Evolutionary conservation across 2,113 vertebrate species (phyloP), one percentile per base, ranked within the genome.

Genomic region (Papio anubis): DNA sequence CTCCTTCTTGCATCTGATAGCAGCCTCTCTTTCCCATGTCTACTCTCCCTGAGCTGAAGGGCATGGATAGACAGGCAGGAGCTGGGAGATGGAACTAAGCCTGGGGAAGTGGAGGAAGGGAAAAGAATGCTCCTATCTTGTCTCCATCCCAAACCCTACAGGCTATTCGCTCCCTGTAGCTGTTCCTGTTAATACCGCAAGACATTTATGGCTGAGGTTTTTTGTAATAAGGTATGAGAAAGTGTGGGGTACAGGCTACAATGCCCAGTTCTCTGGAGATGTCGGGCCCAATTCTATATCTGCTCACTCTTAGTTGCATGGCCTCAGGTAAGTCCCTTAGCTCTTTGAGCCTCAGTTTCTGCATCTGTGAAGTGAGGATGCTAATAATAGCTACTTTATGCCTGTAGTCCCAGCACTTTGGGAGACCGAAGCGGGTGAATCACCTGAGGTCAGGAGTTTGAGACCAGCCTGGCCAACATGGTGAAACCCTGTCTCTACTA

Each of bases 251-350:
- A 50, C 17, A 70, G 45, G 21, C 55, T 2, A 0, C 75, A 57
- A 0, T 10, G n/a, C 25, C 80, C n/a, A 35, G 40, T 57, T 68
- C 75, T 64, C 48, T 4, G 59, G n/a, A 59, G n/a, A n/a, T 13
- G 0, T 2, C 7, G 55, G 50, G 3, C 18, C 55, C 32, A 4
- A 0, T 30, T 23, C 66, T 2, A 0, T 16, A 8, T 48, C 64
- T 52, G 48, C 45, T 50, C 4, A 9, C 32, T 64, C 4, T 81
- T 12, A 82, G 23, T 8, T 38, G 32, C 3, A 8, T 35, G 61
- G 68, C 52, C 48, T 73, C 30, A 14, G 13, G 50, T 72, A 79
- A 35, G 61, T 61, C 40, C 14, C 16, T 68, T 32, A 30, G 32
- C 57, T 75, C 70, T 32, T 25, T 16, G 5, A 75, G 72, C 20